Conservation (phyloP, 1,140 invertebrate genomes). For the Ooceraea biroi region DNA sequence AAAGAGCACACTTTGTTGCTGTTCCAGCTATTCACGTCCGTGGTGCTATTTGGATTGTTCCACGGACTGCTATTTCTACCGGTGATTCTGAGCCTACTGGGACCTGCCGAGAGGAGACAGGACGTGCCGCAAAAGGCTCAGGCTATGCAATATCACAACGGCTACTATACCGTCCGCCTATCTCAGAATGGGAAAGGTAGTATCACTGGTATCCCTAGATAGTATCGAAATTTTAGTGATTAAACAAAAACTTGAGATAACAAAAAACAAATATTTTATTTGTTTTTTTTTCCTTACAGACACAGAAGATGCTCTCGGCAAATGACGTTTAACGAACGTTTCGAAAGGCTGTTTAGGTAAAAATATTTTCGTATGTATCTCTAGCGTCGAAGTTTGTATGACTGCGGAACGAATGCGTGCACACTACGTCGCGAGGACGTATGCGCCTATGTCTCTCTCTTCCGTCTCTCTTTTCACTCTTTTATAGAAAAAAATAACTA, state of each 20-base stretch:
- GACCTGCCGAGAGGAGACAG: conserved; percentile 81
- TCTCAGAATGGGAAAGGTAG: conserved; percentile 62
- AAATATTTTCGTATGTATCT: conserved; percentile 55
- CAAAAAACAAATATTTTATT: conserved; percentile 11
- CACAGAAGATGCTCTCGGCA: conserved; percentile 39
- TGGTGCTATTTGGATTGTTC: conserved; percentile 88
- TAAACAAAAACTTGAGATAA: neutral
- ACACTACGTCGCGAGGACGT: conserved; percentile 41
- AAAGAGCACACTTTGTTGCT: conserved; percentile 5
- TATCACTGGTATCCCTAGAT: too few relatives aligned
- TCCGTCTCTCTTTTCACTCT: conserved; percentile 29
- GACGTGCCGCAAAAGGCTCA: conserved; percentile 71
- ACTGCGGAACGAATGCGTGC: conserved; percentile 37
- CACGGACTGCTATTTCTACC: conserved; percentile 88
- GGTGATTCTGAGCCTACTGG: conserved; percentile 87
- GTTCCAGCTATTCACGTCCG: conserved; percentile 86
- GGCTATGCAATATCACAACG: conserved; percentile 72
- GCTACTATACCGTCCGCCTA: conserved; percentile 74
- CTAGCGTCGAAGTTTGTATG: conserved; percentile 45
- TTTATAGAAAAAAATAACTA: conserved; percentile 60
- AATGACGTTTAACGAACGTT: conserved; percentile 53
- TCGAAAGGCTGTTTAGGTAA: conserved; percentile 71
- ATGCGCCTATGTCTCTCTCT: conserved; percentile 26
- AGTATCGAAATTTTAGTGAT: neutral
- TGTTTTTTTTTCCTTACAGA: conserved; percentile 57